phyloP scores from a whole-genome alignment of 35 echinoderm and acorn worm species.

The Nesometra sesokonis region DNA sequence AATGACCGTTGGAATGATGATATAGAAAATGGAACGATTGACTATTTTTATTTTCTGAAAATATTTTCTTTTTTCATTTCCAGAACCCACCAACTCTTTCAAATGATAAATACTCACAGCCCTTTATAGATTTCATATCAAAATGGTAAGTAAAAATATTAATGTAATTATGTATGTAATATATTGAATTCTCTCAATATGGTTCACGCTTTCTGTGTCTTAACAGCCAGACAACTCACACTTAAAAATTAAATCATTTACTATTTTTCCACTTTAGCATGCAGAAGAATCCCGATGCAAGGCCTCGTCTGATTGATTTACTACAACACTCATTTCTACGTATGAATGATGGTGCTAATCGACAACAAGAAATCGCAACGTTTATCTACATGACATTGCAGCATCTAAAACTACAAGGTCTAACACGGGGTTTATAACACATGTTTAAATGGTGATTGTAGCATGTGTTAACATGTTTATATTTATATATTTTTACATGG shows the following conservation, averaged over 20 bases:
- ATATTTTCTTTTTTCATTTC: conserved; percentile 5
- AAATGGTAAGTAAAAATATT: conserved; percentile 42
- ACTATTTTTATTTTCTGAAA: not conserved
- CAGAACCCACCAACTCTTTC: conserved; percentile 76
- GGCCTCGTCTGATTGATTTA: not conserved
- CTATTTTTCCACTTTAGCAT: not conserved
- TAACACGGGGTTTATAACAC: not conserved
- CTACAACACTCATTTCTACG: not conserved
- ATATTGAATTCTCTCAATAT: too few species aligned
- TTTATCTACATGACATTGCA: not conserved
- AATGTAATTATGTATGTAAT: too few species aligned
- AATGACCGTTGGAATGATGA: too few species aligned
- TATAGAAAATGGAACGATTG: not conserved
- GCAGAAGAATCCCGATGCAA: not conserved
- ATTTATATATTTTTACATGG: not conserved
- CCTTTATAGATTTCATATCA: conserved; percentile 79
- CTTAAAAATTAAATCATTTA: too few species aligned
- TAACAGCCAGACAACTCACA: too few species aligned
- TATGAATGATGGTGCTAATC: not conserved
- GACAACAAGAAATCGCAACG: not conserved
- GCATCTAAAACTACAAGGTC: not conserved
- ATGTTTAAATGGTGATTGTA: not conserved
- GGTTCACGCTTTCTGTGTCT: too few species aligned
- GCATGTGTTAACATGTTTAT: not conserved
- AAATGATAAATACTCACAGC: conserved; percentile 51